These are phyloP conservation scores for Epinephelus moara DNA, from an alignment of 2,113 vertebrate species.

Conservation along the genomic window DNA sequence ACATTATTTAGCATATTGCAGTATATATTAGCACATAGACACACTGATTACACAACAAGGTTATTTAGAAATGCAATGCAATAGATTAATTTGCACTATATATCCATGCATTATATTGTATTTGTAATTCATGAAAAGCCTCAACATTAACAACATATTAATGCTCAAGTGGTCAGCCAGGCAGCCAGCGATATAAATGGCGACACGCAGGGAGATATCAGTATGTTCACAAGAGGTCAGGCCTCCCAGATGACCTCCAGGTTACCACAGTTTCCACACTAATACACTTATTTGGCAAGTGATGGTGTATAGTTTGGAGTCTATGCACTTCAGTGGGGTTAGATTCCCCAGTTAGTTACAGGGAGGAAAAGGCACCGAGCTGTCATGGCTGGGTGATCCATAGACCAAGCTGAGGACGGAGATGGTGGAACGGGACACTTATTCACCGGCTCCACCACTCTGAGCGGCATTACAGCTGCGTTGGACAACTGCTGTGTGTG, in stretches of 20 bases:
- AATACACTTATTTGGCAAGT: constrained; percentile 14
- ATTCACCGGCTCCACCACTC: constrained; percentile 61
- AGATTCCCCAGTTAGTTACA: constrained; percentile 31
- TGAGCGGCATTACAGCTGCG: constrained; percentile 54
- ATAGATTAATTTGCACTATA: background rate
- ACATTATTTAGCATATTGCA: constrained; percentile 7
- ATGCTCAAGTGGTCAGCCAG: background rate
- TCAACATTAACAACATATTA: background rate
- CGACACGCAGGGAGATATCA: background rate
- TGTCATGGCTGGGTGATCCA: constrained; percentile 51
- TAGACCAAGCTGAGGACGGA: constrained; percentile 37
- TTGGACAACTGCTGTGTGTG: constrained; percentile 58
- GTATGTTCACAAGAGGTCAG: background rate
- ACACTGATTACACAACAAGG: constrained; percentile 8
- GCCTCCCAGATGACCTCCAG: background rate
- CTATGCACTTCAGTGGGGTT: background rate
- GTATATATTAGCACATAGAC: constrained; percentile 18
- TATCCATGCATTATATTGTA: background rate
- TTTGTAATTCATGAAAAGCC: constrained; percentile 5
- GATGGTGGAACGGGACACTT: constrained; percentile 63
- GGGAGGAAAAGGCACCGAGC: constrained; percentile 24
- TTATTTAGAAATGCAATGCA: background rate
- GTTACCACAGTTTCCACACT: background rate
- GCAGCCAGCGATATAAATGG: background rate
- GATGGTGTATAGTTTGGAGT: constrained; percentile 9